Base-by-base conservation (phyloP, 2,888 invertebrate species). In the Ptilodon capucinus region DNA sequence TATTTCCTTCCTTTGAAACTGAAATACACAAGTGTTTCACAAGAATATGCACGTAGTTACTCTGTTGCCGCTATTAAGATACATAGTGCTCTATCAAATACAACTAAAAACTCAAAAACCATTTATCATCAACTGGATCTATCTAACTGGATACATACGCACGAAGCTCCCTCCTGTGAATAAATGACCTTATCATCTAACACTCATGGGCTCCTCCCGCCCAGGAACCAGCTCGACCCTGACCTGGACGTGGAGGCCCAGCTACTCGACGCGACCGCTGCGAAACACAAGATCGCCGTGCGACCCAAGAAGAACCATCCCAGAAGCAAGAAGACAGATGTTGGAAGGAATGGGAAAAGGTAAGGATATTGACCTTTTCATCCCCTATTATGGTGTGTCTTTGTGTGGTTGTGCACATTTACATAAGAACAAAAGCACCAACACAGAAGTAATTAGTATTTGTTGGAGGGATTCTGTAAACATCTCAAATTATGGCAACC, bases 251-350 rank as follows among this genome's bases (percentile, higher is more conserved):
- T 93, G 63, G 90, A 90, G 14, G 71, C 78, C 0, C 91, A 92
- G 59, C 91, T 94, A 40, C 90, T 96, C 81, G 96, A 96, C 86
- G 93, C 92, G 60, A 91, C 95, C 6, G 95, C 95, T 0, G 96
- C 96, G 13, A 92, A 92, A 69, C 95, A 96, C 89, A 96, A 95
- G 84, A 80, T 95, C 45, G 92, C 95, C 0, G 92, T 96, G 13
- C 92, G 94, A 76, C 96, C 96, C 5, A 93, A 93, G 83, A 93
- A 94, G 74, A 95, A 93, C 62, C 93, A 95, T 50, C 89, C 88
- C 0, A 80, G 76, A 48, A 77, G 74, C 50, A 77, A 75, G 59
- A 49, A 67, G 45, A 63, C 51, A 46, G 52, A 54, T 0, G 50
- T 18, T 1, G 41, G 28, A 28, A 71, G 64, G 46, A 66, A 54